Evolutionary conservation across 2,888 invertebrate genomes (phyloP).

Genomic region (Bembecia ichneumoniformis): DNA sequence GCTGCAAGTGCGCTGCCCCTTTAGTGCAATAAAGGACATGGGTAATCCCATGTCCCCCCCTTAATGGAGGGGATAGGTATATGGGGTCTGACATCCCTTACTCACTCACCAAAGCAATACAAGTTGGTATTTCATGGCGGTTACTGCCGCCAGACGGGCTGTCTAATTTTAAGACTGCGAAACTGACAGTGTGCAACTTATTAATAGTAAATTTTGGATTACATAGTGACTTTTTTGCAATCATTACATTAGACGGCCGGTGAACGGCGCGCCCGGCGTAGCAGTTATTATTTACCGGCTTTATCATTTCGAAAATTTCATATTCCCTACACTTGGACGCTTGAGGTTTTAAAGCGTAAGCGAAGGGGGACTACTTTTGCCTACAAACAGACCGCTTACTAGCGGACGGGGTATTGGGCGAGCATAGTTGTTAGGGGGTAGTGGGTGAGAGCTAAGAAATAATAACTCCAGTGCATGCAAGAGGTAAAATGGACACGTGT

Average conservation of each 20-base stretch:
- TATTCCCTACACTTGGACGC: constrained; percentile 72
- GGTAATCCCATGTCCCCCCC: too few relatives aligned
- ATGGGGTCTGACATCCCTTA: too few relatives aligned
- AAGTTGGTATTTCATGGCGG: too few relatives aligned
- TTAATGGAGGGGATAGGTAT: too few relatives aligned
- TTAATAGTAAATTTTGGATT: too few relatives aligned
- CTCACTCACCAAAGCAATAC: too few relatives aligned
- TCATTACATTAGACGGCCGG: constrained; percentile 39
- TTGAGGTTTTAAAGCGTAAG: constrained; percentile 70
- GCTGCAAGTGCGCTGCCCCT: too few relatives aligned
- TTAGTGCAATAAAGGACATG: too few relatives aligned
- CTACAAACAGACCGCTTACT: constrained; percentile 58
- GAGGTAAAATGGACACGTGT: constrained; percentile 34
- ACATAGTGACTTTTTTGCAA: constrained; percentile 13
- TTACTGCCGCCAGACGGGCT: too few relatives aligned
- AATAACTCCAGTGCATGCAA: constrained; percentile 62
- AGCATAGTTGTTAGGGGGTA: constrained; percentile 47
- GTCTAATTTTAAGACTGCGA: too few relatives aligned
- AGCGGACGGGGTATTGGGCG: constrained; percentile 27
- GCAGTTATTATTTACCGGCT: constrained; percentile 73
- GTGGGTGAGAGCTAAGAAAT: constrained; percentile 57
- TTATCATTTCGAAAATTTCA: constrained; percentile 74
- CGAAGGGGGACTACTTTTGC: constrained; percentile 55
- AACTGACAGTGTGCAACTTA: too few relatives aligned
- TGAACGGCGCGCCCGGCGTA: constrained; percentile 56